Conservation (phyloP, 2,113 vertebrate species). For the Hippocampus guttulatus region DNA sequence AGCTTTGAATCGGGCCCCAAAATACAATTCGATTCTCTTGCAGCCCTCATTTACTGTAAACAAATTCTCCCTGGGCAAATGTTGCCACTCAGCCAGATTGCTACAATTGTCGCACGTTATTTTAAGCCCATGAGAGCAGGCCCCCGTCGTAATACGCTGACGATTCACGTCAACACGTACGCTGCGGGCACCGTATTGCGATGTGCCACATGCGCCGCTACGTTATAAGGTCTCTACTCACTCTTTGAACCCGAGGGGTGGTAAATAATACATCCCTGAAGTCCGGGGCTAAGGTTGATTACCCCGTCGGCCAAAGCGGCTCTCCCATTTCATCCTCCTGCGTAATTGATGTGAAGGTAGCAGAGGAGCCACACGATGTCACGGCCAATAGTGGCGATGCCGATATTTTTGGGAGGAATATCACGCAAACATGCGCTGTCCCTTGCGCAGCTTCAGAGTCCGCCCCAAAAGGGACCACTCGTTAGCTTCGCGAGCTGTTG, state of each 20-base stretch:
- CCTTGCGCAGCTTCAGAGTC: neutral
- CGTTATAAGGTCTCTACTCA: neutral
- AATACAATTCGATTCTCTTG: conserved; percentile 34
- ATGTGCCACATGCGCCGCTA: conserved; percentile 16
- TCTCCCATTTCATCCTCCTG: conserved; percentile 56
- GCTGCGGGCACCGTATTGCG: neutral
- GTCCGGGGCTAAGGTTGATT: conserved; percentile 60
- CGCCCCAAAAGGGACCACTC: neutral
- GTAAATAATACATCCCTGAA: conserved; percentile 34
- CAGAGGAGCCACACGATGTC: conserved; percentile 39
- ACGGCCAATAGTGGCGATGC: conserved; percentile 42
- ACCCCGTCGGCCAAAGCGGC: conserved; percentile 45
- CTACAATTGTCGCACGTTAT: neutral
- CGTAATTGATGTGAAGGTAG: conserved; percentile 54
- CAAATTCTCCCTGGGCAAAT: conserved; percentile 13
- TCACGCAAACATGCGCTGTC: conserved; percentile 16
- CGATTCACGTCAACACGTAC: too few relatives aligned
- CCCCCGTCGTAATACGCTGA: neutral
- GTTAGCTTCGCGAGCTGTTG: neutral
- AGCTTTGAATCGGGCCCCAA: conserved; percentile 15
- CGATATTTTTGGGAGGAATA: conserved; percentile 24
- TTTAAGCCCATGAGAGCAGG: neutral
- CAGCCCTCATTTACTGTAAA: conserved; percentile 31
- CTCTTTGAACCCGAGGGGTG: neutral
- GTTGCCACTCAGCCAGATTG: neutral